Evolutionary conservation across 2,113 vertebrate species (phyloP), one percentile per base, ranked within the genome.

Genomic region (Malurus alboscapulatus): DNA sequence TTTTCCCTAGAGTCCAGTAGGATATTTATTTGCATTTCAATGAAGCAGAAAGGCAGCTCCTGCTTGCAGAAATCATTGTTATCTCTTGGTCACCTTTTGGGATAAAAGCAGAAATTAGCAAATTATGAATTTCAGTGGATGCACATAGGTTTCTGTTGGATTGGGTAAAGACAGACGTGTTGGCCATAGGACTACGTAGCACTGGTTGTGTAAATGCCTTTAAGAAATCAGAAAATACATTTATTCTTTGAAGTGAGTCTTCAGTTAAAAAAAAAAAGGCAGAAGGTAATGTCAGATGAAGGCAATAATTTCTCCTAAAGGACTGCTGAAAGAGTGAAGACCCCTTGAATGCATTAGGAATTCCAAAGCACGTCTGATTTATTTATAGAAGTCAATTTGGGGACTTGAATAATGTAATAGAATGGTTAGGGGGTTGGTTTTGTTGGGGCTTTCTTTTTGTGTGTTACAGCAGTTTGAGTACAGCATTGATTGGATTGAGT

Each of bases 21-120:
- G 45, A 86, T 94, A 83, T 89, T 93, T 89, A 79, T 80, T 95
- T 91, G 63, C 63, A 79, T 89, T 92, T 93, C 72, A 92, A 53
- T 65, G 75, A n/a, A 79, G 19, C 42, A 76, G 55, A 67, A 75
- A 80, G 65, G 36, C 75, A 67, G 34, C 47, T 95, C 61, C 79
- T 83, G 6, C 75, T 76, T 83, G 32, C 51, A 94, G 72, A 92
- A 81, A 54, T 72, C 25, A 24, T 47, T 66, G 10, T 88, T 88
- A 36, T 32, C 54, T 93, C 58, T 67, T 54, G 26, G 50, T 68
- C 54, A 72, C 45, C 27, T 81, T 87, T 78, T 48, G 16, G n/a
- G 45, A 59, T 69, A 59, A 69, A 59, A 79, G 32, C 18, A 78
- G 45, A 36, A 32, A 81, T 22, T 0, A 78, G 24, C n/a, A 55